A percentile compares a stretch with the other conserved stretches of the same genome.
Evolutionary conservation across 2,888 invertebrate genomes (phyloP).

Genomic region (Diogma glabrata): DNA sequence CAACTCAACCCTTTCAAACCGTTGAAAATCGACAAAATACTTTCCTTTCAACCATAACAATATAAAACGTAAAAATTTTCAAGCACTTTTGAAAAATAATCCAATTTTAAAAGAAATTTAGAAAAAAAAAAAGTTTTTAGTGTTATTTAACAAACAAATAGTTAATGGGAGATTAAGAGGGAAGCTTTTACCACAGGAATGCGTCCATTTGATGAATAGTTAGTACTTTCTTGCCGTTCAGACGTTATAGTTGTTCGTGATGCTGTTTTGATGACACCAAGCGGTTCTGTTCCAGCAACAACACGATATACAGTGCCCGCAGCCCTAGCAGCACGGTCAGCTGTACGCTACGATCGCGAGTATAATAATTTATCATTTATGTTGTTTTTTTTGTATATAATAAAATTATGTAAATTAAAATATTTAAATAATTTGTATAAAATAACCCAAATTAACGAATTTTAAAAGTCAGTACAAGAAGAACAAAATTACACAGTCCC

Average conservation of each 20-base stretch:
- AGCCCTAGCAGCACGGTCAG: conserved; percentile 68
- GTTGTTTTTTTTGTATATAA: conserved; percentile 12
- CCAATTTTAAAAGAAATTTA: no score
- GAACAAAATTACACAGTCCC: conserved; percentile 1
- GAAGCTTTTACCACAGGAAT: conserved; percentile 13
- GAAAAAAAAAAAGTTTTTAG: no score
- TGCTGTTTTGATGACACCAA: conserved; percentile 36
- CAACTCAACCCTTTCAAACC: no score
- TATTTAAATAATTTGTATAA: neutral
- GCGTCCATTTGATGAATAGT: conserved; percentile 16
- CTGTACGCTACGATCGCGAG: conserved; percentile 47
- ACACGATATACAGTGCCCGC: conserved; percentile 68
- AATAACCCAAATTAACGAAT: neutral
- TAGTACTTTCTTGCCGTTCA: conserved; percentile 2
- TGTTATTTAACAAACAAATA: no score
- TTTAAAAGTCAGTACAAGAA: neutral
- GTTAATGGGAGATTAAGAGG: neutral
- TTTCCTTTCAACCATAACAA: conserved; percentile 2
- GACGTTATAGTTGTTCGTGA: conserved; percentile 12
- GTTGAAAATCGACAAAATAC: neutral
- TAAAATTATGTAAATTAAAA: neutral
- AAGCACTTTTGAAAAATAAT: conserved; percentile 9
- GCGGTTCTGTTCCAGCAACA: conserved; percentile 64
- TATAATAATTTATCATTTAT: conserved; percentile 16
- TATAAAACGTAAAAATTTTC: neutral